A percentile compares a stretch with the other conserved stretches of the same genome.
phyloP scores from a whole-genome alignment of 2,888 invertebrate genomes.

The Argyresthia albistria region DNA sequence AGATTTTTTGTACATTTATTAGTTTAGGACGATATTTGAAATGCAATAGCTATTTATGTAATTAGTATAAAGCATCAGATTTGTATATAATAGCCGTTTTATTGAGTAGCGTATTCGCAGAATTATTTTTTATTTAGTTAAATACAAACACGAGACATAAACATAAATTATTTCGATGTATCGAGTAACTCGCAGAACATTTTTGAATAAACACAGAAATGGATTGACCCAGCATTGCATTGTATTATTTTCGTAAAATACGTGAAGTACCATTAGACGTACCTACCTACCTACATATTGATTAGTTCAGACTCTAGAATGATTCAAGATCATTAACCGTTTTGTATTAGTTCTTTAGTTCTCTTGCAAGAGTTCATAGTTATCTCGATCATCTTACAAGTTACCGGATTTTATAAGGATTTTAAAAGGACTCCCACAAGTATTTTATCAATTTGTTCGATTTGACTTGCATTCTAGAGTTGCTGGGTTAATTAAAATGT shows the following conservation, averaged over 20 bases:
- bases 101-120: constrained; percentile 25
- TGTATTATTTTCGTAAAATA: constrained; percentile 23
- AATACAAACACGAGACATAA: neutral
- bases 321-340: too few relatives aligned
- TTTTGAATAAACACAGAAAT: constrained; percentile 41
- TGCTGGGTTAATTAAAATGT: too few relatives aligned
- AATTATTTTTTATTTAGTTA: constrained; percentile 16
- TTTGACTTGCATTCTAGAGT: too few relatives aligned
- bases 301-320: too few relatives aligned
- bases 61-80: constrained; percentile 48
- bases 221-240: constrained; percentile 18
- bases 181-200: constrained; percentile 10
- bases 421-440: too few relatives aligned
- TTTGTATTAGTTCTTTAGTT: too few relatives aligned
- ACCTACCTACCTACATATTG: too few relatives aligned
- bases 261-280: constrained; percentile 26
- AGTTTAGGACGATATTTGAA: constrained; percentile 57
- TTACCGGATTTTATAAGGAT: too few relatives aligned
- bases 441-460: too few relatives aligned
- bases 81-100: constrained; percentile 61
- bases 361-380: too few relatives aligned
- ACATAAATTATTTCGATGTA: neutral
- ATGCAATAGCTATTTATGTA: constrained; percentile 72
- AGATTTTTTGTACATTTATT: constrained; percentile 56
- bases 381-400: too few relatives aligned